Evolutionary conservation across 1,140 invertebrate genomes (phyloP).

Genomic region (Brachystomella parvula): DNA sequence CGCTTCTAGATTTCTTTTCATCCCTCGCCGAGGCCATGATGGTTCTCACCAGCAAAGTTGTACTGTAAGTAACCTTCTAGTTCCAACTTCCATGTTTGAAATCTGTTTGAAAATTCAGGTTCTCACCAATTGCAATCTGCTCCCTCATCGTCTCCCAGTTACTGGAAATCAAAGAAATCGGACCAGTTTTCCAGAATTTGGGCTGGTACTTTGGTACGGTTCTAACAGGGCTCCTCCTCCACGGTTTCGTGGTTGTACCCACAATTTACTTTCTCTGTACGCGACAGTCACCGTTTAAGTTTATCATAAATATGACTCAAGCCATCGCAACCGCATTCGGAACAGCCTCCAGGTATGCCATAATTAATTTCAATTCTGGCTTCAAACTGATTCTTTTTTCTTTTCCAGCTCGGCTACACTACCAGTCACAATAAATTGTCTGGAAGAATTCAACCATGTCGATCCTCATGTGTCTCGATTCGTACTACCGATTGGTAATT

Average conservation of each 20-base stretch:
- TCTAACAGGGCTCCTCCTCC: slow-evolving; percentile 44
- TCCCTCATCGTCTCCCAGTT: slow-evolving; percentile 52
- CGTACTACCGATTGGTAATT: slow-evolving; percentile 57
- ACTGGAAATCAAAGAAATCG: slow-evolving; percentile 44
- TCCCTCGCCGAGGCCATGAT: slow-evolving; percentile 18
- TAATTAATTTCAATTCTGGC: no score
- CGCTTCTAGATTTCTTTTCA: slow-evolving; percentile 18
- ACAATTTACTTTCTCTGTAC: slow-evolving; percentile 44
- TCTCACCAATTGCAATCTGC: slow-evolving; percentile 52
- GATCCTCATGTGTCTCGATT: slow-evolving; percentile 56
- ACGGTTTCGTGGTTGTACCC: slow-evolving; percentile 45
- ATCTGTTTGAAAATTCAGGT: slow-evolving; percentile 37
- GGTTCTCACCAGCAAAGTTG: slow-evolving; percentile 19
- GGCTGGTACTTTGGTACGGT: slow-evolving; percentile 50
- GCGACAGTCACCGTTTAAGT: slow-evolving; percentile 45
- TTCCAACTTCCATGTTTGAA: neutral
- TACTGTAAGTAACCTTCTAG: slow-evolving; percentile 18
- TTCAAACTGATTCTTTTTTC: neutral
- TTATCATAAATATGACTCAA: slow-evolving; percentile 45
- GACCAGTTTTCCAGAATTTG: slow-evolving; percentile 40
- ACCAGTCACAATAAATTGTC: slow-evolving; percentile 55
- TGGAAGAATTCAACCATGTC: slow-evolving; percentile 55
- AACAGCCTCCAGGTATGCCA: slow-evolving; percentile 39
- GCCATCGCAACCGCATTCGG: slow-evolving; percentile 48
- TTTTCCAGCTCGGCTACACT: slow-evolving; percentile 52